Evolutionary conservation across 2,888 invertebrate genomes (phyloP).

Genomic region (Creontiades dilutus): DNA sequence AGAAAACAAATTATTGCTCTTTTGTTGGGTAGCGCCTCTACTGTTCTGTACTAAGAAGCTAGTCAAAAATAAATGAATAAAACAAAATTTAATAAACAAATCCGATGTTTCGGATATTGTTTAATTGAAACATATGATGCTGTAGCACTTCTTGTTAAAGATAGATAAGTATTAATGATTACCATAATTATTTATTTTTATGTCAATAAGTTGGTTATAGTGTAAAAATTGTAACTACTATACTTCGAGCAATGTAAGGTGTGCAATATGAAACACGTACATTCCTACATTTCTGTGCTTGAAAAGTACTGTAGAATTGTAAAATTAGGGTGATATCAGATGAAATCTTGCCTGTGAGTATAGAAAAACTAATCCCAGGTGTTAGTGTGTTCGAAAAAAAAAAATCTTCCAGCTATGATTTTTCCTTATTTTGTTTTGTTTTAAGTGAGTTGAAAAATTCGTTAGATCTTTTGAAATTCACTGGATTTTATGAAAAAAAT

Average conservation of each 20-base stretch:
- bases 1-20: background rate
- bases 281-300: background rate
- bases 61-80: background rate
- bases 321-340: too few relatives aligned
- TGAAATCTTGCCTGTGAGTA: background rate
- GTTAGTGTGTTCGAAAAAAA: background rate
- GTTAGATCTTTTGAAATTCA: background rate
- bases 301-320: too few relatives aligned
- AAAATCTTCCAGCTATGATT: background rate
- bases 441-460: background rate
- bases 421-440: background rate
- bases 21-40: background rate
- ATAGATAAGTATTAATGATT: conserved; percentile 11
- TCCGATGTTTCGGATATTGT: background rate
- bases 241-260: background rate
- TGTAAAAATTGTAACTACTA: background rate
- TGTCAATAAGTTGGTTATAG: background rate
- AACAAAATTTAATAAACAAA: background rate
- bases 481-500: background rate
- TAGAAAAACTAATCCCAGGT: background rate
- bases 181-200: conserved; percentile 45
- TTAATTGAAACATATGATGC: background rate
- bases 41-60: conserved; percentile 10
- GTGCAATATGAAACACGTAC: background rate
- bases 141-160: background rate